These are phyloP conservation scores for Apostichopus californicus DNA, from an alignment of 35 echinoderm and acorn worm genomes.

Conservation along the genomic window DNA sequence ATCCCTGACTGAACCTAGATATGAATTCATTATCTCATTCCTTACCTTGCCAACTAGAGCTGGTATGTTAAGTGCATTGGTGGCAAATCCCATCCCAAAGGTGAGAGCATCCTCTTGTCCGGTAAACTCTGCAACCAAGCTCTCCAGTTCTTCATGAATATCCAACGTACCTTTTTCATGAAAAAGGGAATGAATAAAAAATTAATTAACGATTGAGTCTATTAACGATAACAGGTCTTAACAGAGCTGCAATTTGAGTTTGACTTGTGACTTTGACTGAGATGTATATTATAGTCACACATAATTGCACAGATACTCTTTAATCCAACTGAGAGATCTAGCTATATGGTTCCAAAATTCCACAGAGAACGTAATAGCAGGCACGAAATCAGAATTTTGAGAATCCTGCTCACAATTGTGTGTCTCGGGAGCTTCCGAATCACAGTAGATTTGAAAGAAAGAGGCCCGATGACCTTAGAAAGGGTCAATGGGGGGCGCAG, in stretches of 20 bases:
- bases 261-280: no score
- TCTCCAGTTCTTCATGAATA: conserved; percentile 82
- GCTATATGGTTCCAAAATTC: no score
- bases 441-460: no score
- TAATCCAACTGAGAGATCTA: no score
- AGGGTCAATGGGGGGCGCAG: no score
- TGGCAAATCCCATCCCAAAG: conserved; percentile 99
- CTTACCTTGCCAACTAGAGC: conserved; percentile 87
- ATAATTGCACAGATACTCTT: background rate
- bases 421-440: no score
- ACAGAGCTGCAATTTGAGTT: no score
- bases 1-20: background rate
- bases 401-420: no score
- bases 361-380: no score
- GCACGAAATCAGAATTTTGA: no score
- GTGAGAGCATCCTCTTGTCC: conserved; percentile 91
- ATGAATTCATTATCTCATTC: background rate
- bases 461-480: no score
- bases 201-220: background rate
- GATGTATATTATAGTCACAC: background rate
- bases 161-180: conserved; percentile 67
- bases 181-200: background rate
- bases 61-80: conserved; percentile 93
- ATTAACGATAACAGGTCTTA: background rate
- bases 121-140: conserved; percentile 72